phyloP scores from a whole-genome alignment of 2,888 invertebrate genomes.

The Cryptophagus acutangulus region DNA sequence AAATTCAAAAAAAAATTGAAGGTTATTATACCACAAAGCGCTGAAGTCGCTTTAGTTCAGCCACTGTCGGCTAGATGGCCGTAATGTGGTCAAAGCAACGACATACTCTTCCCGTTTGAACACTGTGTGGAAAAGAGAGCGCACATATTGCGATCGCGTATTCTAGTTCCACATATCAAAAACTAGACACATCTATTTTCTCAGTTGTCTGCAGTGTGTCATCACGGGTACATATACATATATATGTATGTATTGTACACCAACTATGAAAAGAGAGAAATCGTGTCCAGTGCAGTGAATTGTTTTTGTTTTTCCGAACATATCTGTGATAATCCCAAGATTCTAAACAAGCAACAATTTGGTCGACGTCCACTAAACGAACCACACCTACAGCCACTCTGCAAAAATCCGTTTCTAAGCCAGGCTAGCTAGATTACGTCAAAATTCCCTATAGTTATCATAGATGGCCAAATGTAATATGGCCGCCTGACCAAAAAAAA shows the following conservation, averaged over 20 bases:
- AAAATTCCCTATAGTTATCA: constrained; percentile 41
- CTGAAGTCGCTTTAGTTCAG: too few relatives aligned
- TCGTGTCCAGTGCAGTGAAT: constrained; percentile 34
- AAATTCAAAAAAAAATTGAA: too few relatives aligned
- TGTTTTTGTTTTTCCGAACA: constrained; percentile 35
- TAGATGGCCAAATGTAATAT: constrained; percentile 45
- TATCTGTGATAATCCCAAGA: constrained; percentile 44
- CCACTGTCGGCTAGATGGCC: too few relatives aligned
- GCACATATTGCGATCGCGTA: too few relatives aligned
- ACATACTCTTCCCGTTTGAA: too few relatives aligned
- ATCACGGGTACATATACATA: constrained; percentile 17
- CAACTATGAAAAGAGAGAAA: constrained; percentile 37
- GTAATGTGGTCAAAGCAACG: too few relatives aligned
- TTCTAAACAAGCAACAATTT: constrained; percentile 33
- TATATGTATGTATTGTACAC: not conserved
- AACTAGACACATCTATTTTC: constrained; percentile 30
- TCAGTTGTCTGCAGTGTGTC: constrained; percentile 36
- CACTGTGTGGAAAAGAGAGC: too few relatives aligned
- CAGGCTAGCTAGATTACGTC: constrained; percentile 39
- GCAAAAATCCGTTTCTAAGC: constrained; percentile 13
- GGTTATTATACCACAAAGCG: too few relatives aligned
- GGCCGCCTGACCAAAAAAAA: constrained; percentile 42
- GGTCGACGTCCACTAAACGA: constrained; percentile 1
- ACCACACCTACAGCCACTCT: constrained; percentile 15
- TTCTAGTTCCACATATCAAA: too few relatives aligned